These are phyloP conservation scores for Druon quercuslanigerum DNA, from an alignment of 1,140 invertebrate genomes.

Conservation along the genomic window DNA sequence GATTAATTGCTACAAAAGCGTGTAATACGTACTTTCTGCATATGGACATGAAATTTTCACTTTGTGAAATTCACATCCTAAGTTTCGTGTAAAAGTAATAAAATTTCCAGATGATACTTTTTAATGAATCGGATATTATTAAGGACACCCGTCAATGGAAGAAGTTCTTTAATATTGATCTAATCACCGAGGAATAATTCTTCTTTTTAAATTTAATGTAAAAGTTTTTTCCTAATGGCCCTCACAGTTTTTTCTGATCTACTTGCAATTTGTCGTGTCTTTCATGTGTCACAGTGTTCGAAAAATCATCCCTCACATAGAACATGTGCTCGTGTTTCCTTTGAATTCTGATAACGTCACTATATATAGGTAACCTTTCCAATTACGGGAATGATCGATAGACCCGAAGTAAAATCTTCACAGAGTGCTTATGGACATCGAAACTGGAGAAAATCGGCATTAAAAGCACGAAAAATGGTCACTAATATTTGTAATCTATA, in stretches of 20 bases:
- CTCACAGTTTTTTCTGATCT: conserved; percentile 9
- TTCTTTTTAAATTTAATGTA: too few species aligned
- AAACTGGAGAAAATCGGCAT: background rate
- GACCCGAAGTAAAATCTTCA: conserved; percentile 30
- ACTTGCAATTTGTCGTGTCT: conserved; percentile 19
- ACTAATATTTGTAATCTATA: background rate
- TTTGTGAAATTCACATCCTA: too few species aligned
- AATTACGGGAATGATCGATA: conserved; percentile 35
- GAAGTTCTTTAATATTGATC: too few species aligned
- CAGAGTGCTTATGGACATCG: conserved; percentile 31
- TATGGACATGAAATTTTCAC: too few species aligned
- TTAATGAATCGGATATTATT: too few species aligned
- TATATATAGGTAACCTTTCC: conserved; percentile 18
- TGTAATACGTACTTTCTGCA: too few species aligned
- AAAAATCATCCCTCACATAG: conserved; percentile 27
- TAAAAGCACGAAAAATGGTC: background rate
- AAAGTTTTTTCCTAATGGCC: background rate
- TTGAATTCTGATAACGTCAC: conserved; percentile 21
- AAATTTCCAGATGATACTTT: too few species aligned
- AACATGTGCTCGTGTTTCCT: conserved; percentile 19
- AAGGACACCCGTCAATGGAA: too few species aligned
- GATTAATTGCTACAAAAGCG: background rate
- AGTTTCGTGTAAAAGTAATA: too few species aligned
- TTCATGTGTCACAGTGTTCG: conserved; percentile 25
- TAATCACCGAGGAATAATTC: too few species aligned